Evolutionary conservation across 2,888 invertebrate species (phyloP), one percentile per base, ranked within the genome.

Genomic region (Metallyticus violacea): DNA sequence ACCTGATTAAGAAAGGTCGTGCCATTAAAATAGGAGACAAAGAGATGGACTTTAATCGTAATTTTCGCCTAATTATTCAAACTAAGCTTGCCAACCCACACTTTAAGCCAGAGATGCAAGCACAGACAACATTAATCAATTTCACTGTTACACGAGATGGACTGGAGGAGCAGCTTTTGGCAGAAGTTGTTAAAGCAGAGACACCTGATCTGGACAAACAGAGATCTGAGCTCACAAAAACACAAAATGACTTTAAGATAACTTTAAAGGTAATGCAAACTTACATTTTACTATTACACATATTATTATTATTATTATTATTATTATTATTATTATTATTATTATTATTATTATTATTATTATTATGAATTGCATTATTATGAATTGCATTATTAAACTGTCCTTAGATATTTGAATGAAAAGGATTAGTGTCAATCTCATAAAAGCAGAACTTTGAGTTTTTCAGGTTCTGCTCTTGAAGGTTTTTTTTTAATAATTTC

Each of bases 71-170:
- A 5, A 95, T 99, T 88, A 91, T 99, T 0, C 98, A 99, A 91
- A 98, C 98, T 0, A 99, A 99, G 92, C 92, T 99, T 88, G 98
- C 97, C 1, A 99, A 99, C 92, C 98, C 98, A 0, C 98, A 98
- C 92, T 99, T 98, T 91, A 97, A 98, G 91, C 98, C 98, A 0
- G 98, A 99, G 92, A 97, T 98, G 95, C 98, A 99, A 29, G 98
- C 98, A 0, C 98, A 99, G 92, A 97, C 98, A 7, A 98, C 98
- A 0, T 93, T 99, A 26, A 98, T 99, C 88, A 98, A 99, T 92
- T 99, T 99, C 90, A 98, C 98, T 1, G 98, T 99, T 2, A 99
- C 98, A 0, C 94, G 95, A 90, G 98, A 98, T 91, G 98, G 97
- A 76, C 93, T 99, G 26, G 99, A 99, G 91, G 98, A 99, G 90